Conservation (phyloP, 1,140 invertebrate species). For the Vollenhovia emeryi region DNA sequence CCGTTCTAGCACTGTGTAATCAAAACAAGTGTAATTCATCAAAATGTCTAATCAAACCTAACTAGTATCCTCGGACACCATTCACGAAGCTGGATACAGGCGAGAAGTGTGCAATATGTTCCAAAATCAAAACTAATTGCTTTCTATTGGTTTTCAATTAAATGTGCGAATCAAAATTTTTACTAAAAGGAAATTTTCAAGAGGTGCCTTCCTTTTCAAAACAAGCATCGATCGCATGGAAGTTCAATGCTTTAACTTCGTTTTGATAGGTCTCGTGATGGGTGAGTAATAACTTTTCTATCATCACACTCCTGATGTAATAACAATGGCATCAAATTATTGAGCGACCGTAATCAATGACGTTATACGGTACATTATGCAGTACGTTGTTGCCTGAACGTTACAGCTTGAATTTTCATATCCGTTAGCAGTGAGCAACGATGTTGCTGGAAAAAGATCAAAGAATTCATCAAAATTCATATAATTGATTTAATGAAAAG, state of each 20-base stretch:
- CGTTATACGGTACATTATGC: neutral
- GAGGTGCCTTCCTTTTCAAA: neutral
- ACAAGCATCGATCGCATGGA: neutral
- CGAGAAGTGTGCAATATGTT: neutral
- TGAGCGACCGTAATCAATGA: conserved; percentile 7
- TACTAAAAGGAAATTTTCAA: conserved; percentile 3
- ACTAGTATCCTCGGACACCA: conserved; percentile 22
- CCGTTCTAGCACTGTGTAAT: conserved; percentile 17
- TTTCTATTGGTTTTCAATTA: conserved; percentile 16
- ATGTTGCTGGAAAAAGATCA: conserved; percentile 2
- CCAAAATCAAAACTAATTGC: conserved; percentile 29
- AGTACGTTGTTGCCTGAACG: neutral
- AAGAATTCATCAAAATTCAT: neutral
- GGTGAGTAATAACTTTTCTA: neutral
- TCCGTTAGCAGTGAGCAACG: neutral
- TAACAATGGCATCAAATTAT: conserved; percentile 13
- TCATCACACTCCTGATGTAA: neutral
- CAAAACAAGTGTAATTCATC: conserved; percentile 36
- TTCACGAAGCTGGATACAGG: conserved; percentile 66
- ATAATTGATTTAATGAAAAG: conserved; percentile 15
- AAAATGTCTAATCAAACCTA: conserved; percentile 48
- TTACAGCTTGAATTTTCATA: conserved; percentile 2
- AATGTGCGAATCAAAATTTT: conserved; percentile 41
- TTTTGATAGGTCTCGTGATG: neutral
- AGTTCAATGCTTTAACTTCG: neutral